A percentile compares a stretch with the other conserved stretches of the same genome.
Conservation (phyloP, 2,888 invertebrate species). For the Eupithecia subumbrata region DNA sequence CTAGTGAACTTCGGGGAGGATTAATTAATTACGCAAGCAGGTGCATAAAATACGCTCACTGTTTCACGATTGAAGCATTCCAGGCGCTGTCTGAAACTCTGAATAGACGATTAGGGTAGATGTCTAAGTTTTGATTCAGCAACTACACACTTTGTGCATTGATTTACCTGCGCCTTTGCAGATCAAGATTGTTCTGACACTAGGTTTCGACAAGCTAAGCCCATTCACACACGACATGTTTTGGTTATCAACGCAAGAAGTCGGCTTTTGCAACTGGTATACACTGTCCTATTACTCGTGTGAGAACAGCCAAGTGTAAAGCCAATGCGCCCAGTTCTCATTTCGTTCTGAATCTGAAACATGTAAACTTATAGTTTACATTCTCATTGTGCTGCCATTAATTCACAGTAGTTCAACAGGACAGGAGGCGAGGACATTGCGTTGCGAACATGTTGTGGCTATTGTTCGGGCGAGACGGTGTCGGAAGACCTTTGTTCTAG, state of each 20-base stretch:
- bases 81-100: conserved; percentile 7
- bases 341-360: conserved; percentile 8
- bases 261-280: background rate
- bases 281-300: background rate
- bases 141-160: conserved; percentile 1
- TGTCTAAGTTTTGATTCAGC: conserved; percentile 11
- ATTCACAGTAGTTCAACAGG: conserved; percentile 49
- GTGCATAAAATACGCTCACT: conserved; percentile 53
- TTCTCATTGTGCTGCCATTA: conserved; percentile 20
- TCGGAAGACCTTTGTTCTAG: conserved; percentile 77
- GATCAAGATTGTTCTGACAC: background rate
- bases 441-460: conserved; percentile 54
- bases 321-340: background rate
- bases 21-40: conserved; percentile 65
- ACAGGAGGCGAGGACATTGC: conserved; percentile 57
- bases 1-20: conserved; percentile 52
- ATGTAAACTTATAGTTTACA: conserved; percentile 15
- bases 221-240: background rate
- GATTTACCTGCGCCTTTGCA: background rate
- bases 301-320: background rate
- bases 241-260: background rate
- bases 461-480: conserved; percentile 64
- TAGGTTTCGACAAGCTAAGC: background rate
- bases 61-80: conserved; percentile 23
- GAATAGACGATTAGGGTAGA: conserved; percentile 8